A percentile compares a stretch with the other conserved stretches of the same genome.
Evolutionary conservation across 2,113 vertebrate genomes (phyloP).

Genomic region (Forbesichthys agassizii): DNA sequence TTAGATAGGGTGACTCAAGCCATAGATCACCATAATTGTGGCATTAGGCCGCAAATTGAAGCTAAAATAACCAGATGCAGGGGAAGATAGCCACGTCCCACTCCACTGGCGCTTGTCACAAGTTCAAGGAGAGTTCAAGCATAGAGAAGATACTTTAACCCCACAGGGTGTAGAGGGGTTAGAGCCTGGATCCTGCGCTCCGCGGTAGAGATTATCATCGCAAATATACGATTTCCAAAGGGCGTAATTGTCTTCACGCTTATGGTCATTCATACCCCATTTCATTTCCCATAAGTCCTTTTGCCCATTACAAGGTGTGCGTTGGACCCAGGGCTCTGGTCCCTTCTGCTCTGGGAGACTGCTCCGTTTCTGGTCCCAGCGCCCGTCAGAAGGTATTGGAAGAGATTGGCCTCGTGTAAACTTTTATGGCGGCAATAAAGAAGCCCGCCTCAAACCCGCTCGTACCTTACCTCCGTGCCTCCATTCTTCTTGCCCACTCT

Average conservation of each 20-base stretch:
- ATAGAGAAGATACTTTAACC: conserved; percentile 79
- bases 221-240: conserved; percentile 94
- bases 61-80: conserved; percentile 98
- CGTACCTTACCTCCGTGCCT: conserved; percentile 10
- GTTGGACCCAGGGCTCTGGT: conserved; percentile 74
- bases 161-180: conserved; percentile 74
- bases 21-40: conserved; percentile 94
- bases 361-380: conserved; percentile 28
- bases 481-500: background rate
- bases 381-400: conserved; percentile 59
- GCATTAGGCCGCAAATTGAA: conserved; percentile 94
- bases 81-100: conserved; percentile 84
- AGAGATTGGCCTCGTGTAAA: conserved; percentile 51
- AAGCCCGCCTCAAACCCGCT: background rate
- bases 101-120: conserved; percentile 81
- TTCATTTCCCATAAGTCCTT: conserved; percentile 85
- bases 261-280: conserved; percentile 92
- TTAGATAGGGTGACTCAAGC: conserved; percentile 84
- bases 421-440: conserved; percentile 67
- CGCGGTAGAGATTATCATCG: conserved; percentile 86
- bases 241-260: conserved; percentile 91
- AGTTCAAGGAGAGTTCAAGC: conserved; percentile 99
- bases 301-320: conserved; percentile 76
- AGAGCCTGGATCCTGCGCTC: background rate
- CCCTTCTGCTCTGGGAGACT: conserved; percentile 4